Percentiles rank a stretch among this genome's conserved stretches.
Conservation (phyloP, 2,113 vertebrate genomes). For the Tetrax tetrax region DNA sequence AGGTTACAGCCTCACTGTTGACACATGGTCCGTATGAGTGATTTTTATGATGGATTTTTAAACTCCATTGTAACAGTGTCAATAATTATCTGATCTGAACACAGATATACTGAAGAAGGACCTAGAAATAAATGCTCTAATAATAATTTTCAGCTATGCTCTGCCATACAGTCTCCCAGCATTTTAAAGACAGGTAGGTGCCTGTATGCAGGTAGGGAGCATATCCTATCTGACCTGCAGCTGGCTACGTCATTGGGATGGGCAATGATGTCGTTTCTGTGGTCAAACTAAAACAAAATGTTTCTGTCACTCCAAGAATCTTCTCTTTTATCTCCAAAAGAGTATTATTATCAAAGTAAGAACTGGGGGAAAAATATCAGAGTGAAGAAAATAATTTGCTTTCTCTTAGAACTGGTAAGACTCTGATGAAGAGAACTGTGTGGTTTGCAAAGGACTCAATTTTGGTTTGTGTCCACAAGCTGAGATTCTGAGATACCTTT, state of each 20-base stretch:
- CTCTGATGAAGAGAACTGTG: background rate
- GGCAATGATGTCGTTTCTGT: background rate
- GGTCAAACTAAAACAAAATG: background rate
- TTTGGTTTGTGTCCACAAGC: background rate
- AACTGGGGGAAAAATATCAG: background rate
- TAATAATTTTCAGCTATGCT: background rate
- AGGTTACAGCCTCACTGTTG: background rate
- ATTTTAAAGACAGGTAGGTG: background rate
- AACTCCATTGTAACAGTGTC: background rate
- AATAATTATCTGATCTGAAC: background rate
- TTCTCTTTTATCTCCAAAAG: background rate
- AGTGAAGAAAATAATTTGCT: background rate
- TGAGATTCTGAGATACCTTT: background rate
- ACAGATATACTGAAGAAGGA: background rate
- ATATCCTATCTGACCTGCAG: background rate
- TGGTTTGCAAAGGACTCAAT: background rate
- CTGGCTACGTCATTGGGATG: background rate
- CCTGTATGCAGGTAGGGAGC: background rate
- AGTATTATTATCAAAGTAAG: background rate
- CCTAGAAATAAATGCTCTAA: background rate
- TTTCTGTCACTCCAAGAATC: background rate
- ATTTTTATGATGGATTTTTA: conserved; percentile 6
- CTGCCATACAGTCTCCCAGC: background rate
- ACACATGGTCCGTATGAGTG: background rate
- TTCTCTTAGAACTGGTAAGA: background rate